Conservation (phyloP, 2,113 vertebrate genomes). For the Zosterops hypoxanthus region DNA sequence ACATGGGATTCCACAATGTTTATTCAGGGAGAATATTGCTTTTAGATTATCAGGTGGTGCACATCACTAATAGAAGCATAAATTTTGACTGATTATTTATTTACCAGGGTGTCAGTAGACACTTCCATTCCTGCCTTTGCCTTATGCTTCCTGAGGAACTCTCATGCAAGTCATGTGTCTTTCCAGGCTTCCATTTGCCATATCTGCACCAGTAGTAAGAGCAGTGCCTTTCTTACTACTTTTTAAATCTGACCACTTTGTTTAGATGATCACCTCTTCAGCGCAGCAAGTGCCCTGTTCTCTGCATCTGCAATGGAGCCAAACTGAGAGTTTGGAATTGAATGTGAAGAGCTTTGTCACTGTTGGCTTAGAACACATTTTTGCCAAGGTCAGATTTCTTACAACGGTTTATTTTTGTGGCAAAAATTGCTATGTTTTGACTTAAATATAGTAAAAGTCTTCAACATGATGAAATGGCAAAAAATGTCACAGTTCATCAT, state of each 20-base stretch:
- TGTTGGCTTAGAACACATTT: neutral
- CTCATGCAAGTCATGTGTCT: neutral
- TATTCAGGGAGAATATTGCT: neutral
- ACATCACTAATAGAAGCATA: neutral
- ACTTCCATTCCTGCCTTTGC: neutral
- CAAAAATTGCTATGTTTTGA: slow-evolving; percentile 12
- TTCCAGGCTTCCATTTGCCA: neutral
- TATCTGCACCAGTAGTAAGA: neutral
- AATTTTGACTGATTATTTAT: neutral
- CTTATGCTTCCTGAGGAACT: neutral
- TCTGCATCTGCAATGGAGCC: neutral
- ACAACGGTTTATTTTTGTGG: neutral
- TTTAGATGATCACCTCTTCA: neutral
- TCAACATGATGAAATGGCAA: slow-evolving; percentile 14
- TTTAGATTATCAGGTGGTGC: neutral
- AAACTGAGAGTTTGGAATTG: neutral
- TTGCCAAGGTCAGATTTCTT: neutral
- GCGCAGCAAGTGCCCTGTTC: neutral
- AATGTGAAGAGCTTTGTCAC: neutral
- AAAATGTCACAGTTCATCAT: slow-evolving; percentile 61
- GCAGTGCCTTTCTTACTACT: neutral
- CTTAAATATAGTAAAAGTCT: slow-evolving; percentile 41
- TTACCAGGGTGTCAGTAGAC: neutral
- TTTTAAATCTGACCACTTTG: neutral
- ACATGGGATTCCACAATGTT: neutral